Evolutionary conservation across 2,113 vertebrate genomes (phyloP), one percentile per base, ranked within the genome.

Genomic region (Columba livia): DNA sequence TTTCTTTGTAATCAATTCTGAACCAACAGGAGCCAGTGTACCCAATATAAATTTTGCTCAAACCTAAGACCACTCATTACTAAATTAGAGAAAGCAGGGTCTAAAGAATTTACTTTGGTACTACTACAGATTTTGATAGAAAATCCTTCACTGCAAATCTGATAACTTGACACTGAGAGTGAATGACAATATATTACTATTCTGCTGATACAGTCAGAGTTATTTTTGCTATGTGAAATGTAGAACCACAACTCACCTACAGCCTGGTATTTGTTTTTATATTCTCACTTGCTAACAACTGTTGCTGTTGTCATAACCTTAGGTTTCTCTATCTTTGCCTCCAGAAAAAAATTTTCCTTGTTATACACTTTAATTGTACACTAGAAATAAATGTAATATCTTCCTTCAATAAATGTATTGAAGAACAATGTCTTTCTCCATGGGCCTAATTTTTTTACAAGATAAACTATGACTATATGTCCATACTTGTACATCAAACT

Each of bases 321-420:
- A 56, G 31, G 8, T 67, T 93, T 88, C 31, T 48, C 6, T 48
- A 67, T 51, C 48, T 70, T 28, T 65, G 7, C 20, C n/a, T 57
- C 32, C 40, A 62, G 36, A 84, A 77, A 42, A 42, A 0, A 57
- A 5, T 13, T 42, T 75, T 71, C 79, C 13, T 74, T 51, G 6
- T 54, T 51, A 42, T 32, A 64, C 13, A 36, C 5, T 28, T 44
- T 44, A 44, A 44, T 44, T 17, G 15, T 44, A 44, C 42, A 44
- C 42, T 44, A 44, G 36, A 26, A 28, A 32, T 65, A 53, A 66
- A n/a, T 1, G 0, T 3, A 61, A 0, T 36, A 1, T 38, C 32
- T 75, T 65, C 9, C 56, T 62, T 74, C n/a, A 56, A 15, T 62
- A 96, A 67, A 79, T 1, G 0, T 54, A 11, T 34, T 65, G 60